Evolutionary conservation across 2,797 vertebrate genomes (phyloP).

Genomic region (Acropternis orthonyx): DNA sequence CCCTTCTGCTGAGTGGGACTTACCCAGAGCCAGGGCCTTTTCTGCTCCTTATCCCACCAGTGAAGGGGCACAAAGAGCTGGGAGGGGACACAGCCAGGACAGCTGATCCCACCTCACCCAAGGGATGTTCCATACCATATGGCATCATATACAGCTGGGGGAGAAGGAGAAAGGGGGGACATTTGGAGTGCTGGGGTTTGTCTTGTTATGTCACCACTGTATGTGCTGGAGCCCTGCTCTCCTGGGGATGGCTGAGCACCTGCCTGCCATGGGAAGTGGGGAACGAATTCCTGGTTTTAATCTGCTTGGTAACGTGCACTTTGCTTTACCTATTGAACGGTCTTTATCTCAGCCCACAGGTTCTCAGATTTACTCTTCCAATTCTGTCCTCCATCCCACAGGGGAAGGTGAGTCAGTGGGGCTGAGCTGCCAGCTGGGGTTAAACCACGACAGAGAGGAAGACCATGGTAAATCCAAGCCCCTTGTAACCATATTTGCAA

Average conservation of each 20-base stretch:
- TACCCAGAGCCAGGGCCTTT: background rate
- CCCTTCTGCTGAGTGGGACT: background rate
- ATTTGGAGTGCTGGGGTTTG: background rate
- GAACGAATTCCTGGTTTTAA: background rate
- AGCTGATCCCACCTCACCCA: background rate
- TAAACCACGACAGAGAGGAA: background rate
- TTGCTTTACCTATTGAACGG: background rate
- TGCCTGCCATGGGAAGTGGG: background rate
- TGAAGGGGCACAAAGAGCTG: background rate
- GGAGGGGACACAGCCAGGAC: background rate
- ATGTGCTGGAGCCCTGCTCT: background rate
- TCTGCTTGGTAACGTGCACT: background rate
- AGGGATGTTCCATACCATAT: background rate
- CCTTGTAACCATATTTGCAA: background rate
- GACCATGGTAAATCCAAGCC: background rate
- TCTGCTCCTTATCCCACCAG: background rate
- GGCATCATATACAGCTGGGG: background rate
- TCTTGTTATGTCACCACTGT: background rate
- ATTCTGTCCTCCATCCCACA: background rate
- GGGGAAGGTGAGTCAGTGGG: background rate
- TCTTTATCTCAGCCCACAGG: background rate
- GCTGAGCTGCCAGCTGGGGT: background rate
- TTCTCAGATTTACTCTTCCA: background rate
- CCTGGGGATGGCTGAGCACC: background rate
- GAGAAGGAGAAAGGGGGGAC: background rate